Evolutionary conservation across 2,888 invertebrate species (phyloP), one percentile per base, ranked within the genome.

Genomic region (Dolichopus griseipennis): DNA sequence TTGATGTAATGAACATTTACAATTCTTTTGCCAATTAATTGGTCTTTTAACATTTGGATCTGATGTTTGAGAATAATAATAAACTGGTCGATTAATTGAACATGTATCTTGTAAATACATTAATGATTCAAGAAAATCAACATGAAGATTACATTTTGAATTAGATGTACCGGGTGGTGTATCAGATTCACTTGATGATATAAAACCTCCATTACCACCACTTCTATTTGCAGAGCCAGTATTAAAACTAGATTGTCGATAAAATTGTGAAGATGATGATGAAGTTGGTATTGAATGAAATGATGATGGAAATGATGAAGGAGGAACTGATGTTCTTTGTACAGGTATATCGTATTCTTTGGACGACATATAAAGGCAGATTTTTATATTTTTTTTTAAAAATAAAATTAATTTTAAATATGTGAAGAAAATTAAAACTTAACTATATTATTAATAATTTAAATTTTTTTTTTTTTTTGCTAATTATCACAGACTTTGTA

Each of bases 1-100:
- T 34, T 72, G 72, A 71, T 74, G 74, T 18, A 74, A 63, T 18
- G 72, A 71, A 69, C 74, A 74, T 15, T 72, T 71, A 61, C 74
- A 74, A 65, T 68, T 70, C 61, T 69, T 69, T 64, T 68, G 70
- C 62, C 65, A 69, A 41, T 68, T 61, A 22, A 69, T 68, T n/a
- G 69, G 41, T 52, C 22, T 64, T 27, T 65, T 69, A 1, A 9
- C 64, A 6, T 68, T 63, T 41, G 64, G n/a, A 61, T 34, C 37
- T 66, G 65, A 65, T 61, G 67, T 68, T 5, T 65, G 27, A 37
- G 67, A 33, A 33, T 61, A 68, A 15, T 65, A 66, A 37, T 65
- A 62, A 65, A 68, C n/a, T 15, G 65, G 66, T 10, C 64, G 66
- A 68, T 69, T 69, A 61, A 66, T 62, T 61, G 71, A 66, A 66